These are phyloP conservation scores for Thymallus thymallus DNA, from an alignment of 2,113 vertebrate genomes.

Conservation along the genomic window DNA sequence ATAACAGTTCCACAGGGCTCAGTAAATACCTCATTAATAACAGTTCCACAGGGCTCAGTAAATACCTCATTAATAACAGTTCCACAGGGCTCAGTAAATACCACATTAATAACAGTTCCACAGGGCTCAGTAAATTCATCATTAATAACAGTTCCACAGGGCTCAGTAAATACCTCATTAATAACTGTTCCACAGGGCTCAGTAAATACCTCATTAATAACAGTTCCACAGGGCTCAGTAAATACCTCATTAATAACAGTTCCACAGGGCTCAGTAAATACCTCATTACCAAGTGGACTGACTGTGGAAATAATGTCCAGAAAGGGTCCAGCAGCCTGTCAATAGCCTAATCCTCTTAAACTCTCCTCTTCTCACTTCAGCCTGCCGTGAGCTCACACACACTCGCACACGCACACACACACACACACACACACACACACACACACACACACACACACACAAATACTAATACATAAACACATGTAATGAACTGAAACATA, in stretches of 20 bases:
- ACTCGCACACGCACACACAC: conserved; percentile 8
- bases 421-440: conserved; percentile 45
- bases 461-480: conserved; percentile 42
- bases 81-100: conserved; percentile 38
- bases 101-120: conserved; percentile 44
- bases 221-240: conserved; percentile 29
- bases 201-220: conserved; percentile 56
- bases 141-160: conserved; percentile 31
- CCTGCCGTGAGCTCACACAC: background rate
- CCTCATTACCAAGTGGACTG: conserved; percentile 39
- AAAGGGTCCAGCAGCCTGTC: conserved; percentile 41
- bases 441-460: conserved; percentile 7
- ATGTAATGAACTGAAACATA: background rate
- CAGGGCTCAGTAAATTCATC: conserved; percentile 44
- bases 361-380: conserved; percentile 25
- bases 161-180: conserved; percentile 51
- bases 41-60: conserved; percentile 29
- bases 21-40: conserved; percentile 56
- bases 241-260: conserved; percentile 44
- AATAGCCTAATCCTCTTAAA: conserved; percentile 64
- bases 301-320: conserved; percentile 30
- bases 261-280: conserved; percentile 38
- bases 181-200: background rate
- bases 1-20: background rate
- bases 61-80: conserved; percentile 55